Evolutionary conservation across 2,888 invertebrate genomes (phyloP).

Genomic region (Scaptomyza parva): DNA sequence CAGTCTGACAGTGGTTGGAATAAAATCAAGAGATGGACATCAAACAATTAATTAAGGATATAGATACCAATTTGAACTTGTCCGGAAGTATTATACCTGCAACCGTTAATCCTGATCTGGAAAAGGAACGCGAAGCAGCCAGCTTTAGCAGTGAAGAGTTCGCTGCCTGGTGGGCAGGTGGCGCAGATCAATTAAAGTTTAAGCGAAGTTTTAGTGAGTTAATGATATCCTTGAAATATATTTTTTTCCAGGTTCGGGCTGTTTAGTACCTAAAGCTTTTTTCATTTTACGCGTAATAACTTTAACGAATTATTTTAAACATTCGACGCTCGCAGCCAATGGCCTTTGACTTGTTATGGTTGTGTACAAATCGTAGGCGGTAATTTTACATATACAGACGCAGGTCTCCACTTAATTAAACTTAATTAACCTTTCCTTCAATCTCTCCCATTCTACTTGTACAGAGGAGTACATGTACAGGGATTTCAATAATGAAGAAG

Average conservation of each 20-base stretch:
- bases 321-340: neutral
- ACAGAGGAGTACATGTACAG: constrained; percentile 56
- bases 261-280: neutral
- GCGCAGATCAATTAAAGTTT: constrained; percentile 86
- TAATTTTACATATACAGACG: neutral
- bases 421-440: constrained; percentile 8
- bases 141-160: constrained; percentile 90
- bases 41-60: neutral
- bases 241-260: neutral
- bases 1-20: constrained; percentile 15
- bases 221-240: neutral
- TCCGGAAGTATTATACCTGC: constrained; percentile 57
- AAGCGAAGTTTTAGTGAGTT: constrained; percentile 62
- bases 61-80: constrained; percentile 28
- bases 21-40: neutral
- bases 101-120: constrained; percentile 88
- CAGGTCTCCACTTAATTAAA: neutral
- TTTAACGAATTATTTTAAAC: neutral
- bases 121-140: constrained; percentile 89
- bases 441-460: neutral
- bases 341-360: neutral
- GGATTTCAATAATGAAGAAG: constrained; percentile 40
- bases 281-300: neutral
- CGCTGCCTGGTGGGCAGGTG: constrained; percentile 91
- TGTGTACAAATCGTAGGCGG: neutral